These are phyloP conservation scores for Peromyscus leucopus DNA, from an alignment of 2,113 vertebrate genomes.

Conservation along the genomic window DNA sequence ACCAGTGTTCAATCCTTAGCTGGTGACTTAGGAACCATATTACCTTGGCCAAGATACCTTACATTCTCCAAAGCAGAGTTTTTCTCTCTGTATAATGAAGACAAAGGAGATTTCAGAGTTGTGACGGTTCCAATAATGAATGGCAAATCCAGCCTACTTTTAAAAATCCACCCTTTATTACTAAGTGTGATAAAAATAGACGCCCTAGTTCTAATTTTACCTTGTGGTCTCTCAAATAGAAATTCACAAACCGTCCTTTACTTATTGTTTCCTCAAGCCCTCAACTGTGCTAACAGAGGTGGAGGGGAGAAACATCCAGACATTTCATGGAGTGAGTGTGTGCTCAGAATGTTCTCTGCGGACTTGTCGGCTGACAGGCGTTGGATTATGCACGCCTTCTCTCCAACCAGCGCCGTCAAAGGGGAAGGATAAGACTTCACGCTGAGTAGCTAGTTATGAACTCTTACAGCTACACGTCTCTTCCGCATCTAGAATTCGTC, in stretches of 20 bases:
- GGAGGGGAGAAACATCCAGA: neutral
- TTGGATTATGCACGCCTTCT: neutral
- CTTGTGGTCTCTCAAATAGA: conserved; percentile 30
- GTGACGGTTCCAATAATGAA: neutral
- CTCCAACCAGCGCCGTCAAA: neutral
- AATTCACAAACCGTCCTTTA: neutral
- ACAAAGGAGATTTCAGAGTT: neutral
- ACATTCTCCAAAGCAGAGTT: neutral
- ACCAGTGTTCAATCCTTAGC: neutral
- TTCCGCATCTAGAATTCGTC: conserved; percentile 31
- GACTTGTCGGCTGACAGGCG: neutral
- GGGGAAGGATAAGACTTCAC: neutral
- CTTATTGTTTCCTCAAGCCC: neutral
- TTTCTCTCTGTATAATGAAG: neutral
- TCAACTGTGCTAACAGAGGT: neutral
- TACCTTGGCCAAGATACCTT: neutral
- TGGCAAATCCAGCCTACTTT: neutral
- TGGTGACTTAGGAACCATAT: neutral
- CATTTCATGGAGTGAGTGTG: neutral
- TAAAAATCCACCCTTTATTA: neutral
- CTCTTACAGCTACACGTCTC: neutral
- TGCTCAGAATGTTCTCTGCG: neutral
- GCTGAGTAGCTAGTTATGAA: neutral
- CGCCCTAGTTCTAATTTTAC: neutral
- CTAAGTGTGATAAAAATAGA: neutral